Evolutionary conservation across 2,113 vertebrate species (phyloP), one percentile per base, ranked within the genome.

Genomic region (Oreochromis tanganicae): DNA sequence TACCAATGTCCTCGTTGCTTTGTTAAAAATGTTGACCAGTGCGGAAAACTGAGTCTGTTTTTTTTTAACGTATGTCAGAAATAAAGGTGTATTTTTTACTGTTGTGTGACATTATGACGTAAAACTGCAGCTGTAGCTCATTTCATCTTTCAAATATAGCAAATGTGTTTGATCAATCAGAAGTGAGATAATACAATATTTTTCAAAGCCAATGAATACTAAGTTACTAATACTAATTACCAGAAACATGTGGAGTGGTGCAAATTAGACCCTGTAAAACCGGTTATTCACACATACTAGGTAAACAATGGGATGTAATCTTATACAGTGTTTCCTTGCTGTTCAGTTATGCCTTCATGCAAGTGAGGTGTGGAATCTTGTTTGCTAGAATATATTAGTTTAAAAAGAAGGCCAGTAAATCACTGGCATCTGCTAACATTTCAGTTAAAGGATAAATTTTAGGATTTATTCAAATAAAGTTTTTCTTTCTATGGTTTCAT

Each of bases 221-320:
- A 75, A 75, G 24, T 50, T 50, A 48, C 24, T 5, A 48, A 75
- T 7, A 48, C 24, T 48, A 75, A 19, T 50, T 48, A 75, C 43
- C 5, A 50, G 9, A 75, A 50, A 50, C 5, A 14, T 29, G 21
- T 29, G 43, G 0, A 29, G 71, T 50, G 71, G 71, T 75, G 43
- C 32, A 0, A 48, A 50, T 75, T 75, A 50, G 24, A 50, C 43
- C 24, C 43, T 75, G 2, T 27, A 0, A 0, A 75, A 48, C 2
- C 2, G 0, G 3, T 6, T 75, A 6, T 17, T 73, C 5, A 17
- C 13, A 17, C 21, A 48, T 27, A 48, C 14, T 73, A 8, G 9
- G 9, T 48, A 73, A 16, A 73, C 34, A 38, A 21, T 38, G 34
- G 10, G 41, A 46, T 59, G 56, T 29, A 16, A 7, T 29, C 4